A percentile compares a stretch with the other conserved stretches of the same genome.
Evolutionary conservation across 2,888 invertebrate genomes (phyloP).

Genomic region (Cephus sareptanus): DNA sequence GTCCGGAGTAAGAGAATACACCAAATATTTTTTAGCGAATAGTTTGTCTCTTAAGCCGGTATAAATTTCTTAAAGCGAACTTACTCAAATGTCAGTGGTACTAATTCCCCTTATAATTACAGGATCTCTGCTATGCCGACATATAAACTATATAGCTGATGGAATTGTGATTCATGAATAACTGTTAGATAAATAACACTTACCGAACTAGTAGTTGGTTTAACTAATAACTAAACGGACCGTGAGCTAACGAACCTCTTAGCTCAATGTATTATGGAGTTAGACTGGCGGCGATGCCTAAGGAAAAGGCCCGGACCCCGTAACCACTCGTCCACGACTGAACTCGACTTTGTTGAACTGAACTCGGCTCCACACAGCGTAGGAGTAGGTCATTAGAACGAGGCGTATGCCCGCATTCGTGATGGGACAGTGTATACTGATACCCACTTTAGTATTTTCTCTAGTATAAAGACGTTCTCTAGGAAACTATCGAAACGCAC

Average conservation of each 20-base stretch:
- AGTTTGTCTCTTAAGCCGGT: no score
- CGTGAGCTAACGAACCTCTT: neutral
- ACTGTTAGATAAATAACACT: no score
- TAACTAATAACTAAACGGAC: neutral
- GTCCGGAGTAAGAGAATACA: no score
- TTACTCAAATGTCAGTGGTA: no score
- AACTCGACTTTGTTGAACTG: constrained; percentile 33
- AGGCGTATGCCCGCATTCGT: constrained; percentile 37
- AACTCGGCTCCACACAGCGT: constrained; percentile 30
- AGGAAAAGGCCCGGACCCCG: constrained; percentile 43
- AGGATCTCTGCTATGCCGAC: no score
- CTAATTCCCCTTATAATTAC: no score
- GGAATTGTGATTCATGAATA: no score
- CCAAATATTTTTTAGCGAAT: no score
- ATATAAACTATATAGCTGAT: no score
- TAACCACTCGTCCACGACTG: constrained; percentile 43
- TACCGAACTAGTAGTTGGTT: no score
- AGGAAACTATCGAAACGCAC: constrained; percentile 2
- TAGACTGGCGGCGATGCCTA: constrained; percentile 27
- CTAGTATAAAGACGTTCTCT: neutral
- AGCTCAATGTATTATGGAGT: constrained; percentile 11
- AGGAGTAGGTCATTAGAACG: constrained; percentile 64
- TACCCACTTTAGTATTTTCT: neutral
- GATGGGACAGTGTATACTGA: constrained; percentile 7
- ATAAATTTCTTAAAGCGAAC: no score